Conservation (phyloP, 2,888 invertebrate species). For the Exephanes ischioxanthus region DNA sequence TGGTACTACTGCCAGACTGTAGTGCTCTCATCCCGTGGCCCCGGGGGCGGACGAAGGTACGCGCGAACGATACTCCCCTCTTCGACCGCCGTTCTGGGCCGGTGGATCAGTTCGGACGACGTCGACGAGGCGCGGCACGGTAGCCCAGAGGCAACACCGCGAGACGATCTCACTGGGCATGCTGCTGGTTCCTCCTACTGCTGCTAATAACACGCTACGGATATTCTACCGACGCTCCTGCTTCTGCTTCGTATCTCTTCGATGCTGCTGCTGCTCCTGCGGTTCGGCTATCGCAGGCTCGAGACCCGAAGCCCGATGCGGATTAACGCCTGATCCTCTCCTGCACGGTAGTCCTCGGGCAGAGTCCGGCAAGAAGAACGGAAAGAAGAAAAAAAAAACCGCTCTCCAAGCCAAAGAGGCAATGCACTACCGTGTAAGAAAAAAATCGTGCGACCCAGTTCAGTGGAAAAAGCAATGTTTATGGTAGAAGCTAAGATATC, state of each 20-base stretch:
- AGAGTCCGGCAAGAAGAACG: slow-evolving; percentile 31
- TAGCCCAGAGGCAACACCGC: slow-evolving; percentile 71
- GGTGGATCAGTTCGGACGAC: slow-evolving; percentile 61
- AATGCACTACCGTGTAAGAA: slow-evolving; percentile 43
- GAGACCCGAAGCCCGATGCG: slow-evolving; percentile 59
- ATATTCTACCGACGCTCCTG: slow-evolving; percentile 57
- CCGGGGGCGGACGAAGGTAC: slow-evolving; percentile 49
- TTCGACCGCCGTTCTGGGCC: slow-evolving; percentile 23
- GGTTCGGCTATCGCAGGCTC: slow-evolving; percentile 67
- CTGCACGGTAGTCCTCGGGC: slow-evolving; percentile 66
- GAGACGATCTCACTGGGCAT: slow-evolving; percentile 61
- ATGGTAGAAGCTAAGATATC: slow-evolving; percentile 18
- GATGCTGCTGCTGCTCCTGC: slow-evolving; percentile 49
- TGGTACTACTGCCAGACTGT: slow-evolving; percentile 31
- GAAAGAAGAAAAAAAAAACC: slow-evolving; percentile 27
- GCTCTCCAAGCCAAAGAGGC: slow-evolving; percentile 21
- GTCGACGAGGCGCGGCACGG: slow-evolving; percentile 68
- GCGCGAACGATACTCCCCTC: slow-evolving; percentile 39
- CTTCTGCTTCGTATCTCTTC: slow-evolving; percentile 37
- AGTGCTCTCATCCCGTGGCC: slow-evolving; percentile 44
- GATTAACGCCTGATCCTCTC: slow-evolving; percentile 60
- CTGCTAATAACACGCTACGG: slow-evolving; percentile 71
- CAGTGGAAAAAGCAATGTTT: slow-evolving; percentile 43
- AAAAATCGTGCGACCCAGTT: slow-evolving; percentile 59
- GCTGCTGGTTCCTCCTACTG: slow-evolving; percentile 46